Percentiles rank a stretch among this genome's conserved stretches.
Conservation (phyloP, 2,797 vertebrate genomes). For the Catamblyrhynchus diadema region DNA sequence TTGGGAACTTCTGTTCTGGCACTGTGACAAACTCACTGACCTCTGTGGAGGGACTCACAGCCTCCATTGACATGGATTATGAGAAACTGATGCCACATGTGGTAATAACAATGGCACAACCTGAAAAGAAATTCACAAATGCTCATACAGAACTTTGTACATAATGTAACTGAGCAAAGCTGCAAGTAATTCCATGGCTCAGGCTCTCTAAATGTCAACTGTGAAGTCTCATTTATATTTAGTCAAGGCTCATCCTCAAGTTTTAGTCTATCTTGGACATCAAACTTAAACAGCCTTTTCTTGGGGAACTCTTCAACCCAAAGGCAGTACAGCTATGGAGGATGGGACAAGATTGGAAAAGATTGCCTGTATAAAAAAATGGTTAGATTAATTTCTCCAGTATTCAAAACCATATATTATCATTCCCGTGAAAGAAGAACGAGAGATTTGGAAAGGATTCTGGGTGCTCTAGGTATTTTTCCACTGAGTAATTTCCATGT, state of each 20-base stretch:
- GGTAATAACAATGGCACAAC: not conserved
- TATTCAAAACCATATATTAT: not conserved
- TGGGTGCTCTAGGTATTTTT: not conserved
- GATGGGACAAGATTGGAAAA: not conserved
- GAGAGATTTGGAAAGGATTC: not conserved
- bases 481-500: not conserved
- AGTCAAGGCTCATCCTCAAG: not conserved
- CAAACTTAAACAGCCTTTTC: not conserved
- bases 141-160: fast-evolving
- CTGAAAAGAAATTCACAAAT: not conserved
- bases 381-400: not conserved
- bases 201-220: not conserved
- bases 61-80: not conserved
- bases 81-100: not conserved
- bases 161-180: not conserved
- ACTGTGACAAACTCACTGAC: not conserved
- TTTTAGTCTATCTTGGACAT: not conserved
- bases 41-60: not conserved
- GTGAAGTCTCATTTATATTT: not conserved
- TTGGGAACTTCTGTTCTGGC: not conserved
- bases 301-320: not conserved
- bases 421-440: not conserved
- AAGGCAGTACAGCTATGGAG: not conserved
- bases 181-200: not conserved
- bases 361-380: not conserved